Evolutionary conservation across 1,140 invertebrate species (phyloP).

Genomic region (Drosophila grimshawi): DNA sequence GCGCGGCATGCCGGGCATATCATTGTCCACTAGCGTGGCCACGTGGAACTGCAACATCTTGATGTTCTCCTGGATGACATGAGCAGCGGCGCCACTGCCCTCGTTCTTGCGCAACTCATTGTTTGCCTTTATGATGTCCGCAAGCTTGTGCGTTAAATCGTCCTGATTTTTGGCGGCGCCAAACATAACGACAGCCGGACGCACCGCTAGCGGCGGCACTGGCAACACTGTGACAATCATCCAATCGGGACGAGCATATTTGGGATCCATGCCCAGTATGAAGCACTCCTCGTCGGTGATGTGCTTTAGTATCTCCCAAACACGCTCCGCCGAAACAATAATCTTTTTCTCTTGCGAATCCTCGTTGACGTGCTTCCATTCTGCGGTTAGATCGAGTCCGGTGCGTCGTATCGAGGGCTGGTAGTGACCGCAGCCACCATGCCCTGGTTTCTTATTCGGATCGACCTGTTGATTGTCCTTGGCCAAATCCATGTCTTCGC

Average conservation of each 20-base stretch:
- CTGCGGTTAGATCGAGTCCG: slow-evolving; percentile 96
- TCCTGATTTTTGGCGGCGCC: slow-evolving; percentile 99
- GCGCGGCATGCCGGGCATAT: slow-evolving; percentile 98
- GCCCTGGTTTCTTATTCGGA: slow-evolving; percentile 90
- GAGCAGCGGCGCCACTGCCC: slow-evolving; percentile 97
- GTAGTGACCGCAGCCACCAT: slow-evolving; percentile 98
- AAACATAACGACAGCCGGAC: slow-evolving; percentile 99
- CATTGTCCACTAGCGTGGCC: slow-evolving; percentile 98
- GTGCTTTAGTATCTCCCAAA: slow-evolving; percentile 98
- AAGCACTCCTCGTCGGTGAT: slow-evolving; percentile 99
- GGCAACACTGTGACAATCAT: slow-evolving; percentile 99
- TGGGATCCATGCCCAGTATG: slow-evolving; percentile 97
- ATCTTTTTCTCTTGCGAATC: slow-evolving; percentile 99
- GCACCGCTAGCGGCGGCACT: slow-evolving; percentile 96
- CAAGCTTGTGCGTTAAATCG: slow-evolving; percentile 99
- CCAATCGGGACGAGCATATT: slow-evolving; percentile 99
- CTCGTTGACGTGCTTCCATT: slow-evolving; percentile 99
- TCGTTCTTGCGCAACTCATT: slow-evolving; percentile 98
- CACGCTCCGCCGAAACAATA: slow-evolving; percentile 95
- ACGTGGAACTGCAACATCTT: slow-evolving; percentile 99
- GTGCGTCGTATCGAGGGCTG: slow-evolving; percentile 96
- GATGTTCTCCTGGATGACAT: slow-evolving; percentile 98
- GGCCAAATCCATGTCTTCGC: slow-evolving; percentile 97
- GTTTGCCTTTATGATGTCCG: slow-evolving; percentile 99
- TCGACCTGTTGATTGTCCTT: slow-evolving; percentile 87